phyloP scores from a whole-genome alignment of 1,140 invertebrate species.

The Patella vulgata region DNA sequence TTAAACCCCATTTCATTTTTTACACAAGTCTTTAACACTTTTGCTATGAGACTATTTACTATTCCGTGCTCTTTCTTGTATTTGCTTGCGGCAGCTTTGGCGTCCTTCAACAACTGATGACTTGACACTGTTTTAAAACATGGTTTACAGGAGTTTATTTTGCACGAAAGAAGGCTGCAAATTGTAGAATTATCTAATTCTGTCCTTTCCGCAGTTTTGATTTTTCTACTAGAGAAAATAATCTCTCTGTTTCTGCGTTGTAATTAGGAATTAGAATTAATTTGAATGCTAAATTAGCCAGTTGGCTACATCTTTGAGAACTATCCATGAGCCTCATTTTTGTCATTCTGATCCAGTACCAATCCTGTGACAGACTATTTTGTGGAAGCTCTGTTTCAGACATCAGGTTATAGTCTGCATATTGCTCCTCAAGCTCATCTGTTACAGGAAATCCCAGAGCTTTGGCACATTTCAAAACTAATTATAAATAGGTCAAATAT shows the following conservation, averaged over 20 bases:
- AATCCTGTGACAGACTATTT: not conserved
- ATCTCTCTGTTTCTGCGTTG: conserved; percentile 8
- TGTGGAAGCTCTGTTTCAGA: not conserved
- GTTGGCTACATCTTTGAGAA: not conserved
- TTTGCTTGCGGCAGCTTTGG: too few species aligned
- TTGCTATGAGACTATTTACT: too few species aligned
- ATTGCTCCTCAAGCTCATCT: not conserved
- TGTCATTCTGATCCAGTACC: not conserved
- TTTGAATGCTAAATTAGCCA: not conserved
- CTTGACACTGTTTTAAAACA: too few species aligned
- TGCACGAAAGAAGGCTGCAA: too few species aligned
- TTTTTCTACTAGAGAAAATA: conserved; percentile 8
- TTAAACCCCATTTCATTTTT: too few species aligned
- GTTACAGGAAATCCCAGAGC: not conserved
- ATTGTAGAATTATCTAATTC: too few species aligned
- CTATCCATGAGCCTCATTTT: not conserved
- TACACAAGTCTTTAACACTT: too few species aligned
- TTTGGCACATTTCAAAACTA: not conserved
- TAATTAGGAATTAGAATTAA: conserved; percentile 1
- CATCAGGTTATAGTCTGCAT: not conserved
- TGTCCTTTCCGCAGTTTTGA: not conserved
- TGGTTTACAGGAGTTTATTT: too few species aligned
- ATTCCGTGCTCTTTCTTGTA: too few species aligned
- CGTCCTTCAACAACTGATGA: too few species aligned
- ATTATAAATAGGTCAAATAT: too few species aligned